Conservation (phyloP, 2,113 vertebrate species). For the Embiotoca jacksoni region DNA sequence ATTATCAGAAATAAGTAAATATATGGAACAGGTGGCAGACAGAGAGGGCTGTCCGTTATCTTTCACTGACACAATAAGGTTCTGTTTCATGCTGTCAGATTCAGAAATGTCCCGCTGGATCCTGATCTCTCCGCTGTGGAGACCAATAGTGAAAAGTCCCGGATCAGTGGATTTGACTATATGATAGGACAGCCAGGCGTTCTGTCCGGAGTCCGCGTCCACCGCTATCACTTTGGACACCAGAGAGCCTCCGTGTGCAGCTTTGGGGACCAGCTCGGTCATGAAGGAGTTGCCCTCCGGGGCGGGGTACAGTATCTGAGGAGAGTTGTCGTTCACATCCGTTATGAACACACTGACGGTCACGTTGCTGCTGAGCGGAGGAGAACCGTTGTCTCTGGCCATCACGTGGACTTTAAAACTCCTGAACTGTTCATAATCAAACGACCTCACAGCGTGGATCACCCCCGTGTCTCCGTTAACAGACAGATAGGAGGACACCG, state of each 20-base stretch:
- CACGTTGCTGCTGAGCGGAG: constrained; percentile 68
- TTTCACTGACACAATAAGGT: constrained; percentile 84
- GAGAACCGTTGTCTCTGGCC: constrained; percentile 71
- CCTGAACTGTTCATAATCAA: constrained; percentile 67
- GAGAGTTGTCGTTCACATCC: constrained; percentile 70
- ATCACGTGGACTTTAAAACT: constrained; percentile 61
- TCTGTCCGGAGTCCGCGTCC: constrained; percentile 68
- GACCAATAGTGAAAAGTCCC: constrained; percentile 76
- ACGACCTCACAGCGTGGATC: constrained; percentile 60
- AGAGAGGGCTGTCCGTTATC: constrained; percentile 75
- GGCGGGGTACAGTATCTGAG: constrained; percentile 67
- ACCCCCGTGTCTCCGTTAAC: constrained; percentile 80
- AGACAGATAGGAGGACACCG: constrained; percentile 82
- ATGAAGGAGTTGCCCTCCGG: constrained; percentile 62
- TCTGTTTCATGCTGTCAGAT: constrained; percentile 85
- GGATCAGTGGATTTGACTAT: constrained; percentile 65
- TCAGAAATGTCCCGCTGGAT: constrained; percentile 87
- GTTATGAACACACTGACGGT: constrained; percentile 58
- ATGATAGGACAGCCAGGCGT: constrained; percentile 67
- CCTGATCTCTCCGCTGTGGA: constrained; percentile 86
- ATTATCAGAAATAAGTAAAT: constrained; percentile 70
- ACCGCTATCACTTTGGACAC: constrained; percentile 71
- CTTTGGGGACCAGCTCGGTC: constrained; percentile 69
- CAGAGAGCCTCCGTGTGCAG: constrained; percentile 59
- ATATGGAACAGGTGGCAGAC: constrained; percentile 76